Base-by-base conservation (phyloP, 2,113 vertebrate species). In the Syngnathoides biaculeatus region DNA sequence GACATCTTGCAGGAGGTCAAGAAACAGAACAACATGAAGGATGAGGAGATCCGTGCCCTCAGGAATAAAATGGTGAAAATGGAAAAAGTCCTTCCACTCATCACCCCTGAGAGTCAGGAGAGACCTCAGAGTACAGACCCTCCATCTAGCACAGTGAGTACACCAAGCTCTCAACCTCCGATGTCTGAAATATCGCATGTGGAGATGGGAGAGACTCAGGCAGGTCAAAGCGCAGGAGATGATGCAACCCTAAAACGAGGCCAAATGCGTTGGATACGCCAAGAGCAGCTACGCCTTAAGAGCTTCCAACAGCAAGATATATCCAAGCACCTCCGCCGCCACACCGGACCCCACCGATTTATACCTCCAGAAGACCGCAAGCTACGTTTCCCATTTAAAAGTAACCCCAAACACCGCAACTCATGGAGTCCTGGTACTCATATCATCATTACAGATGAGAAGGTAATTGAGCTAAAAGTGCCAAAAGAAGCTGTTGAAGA, bases 1-100 rank as follows among this genome's bases (percentile, higher is more conserved):
- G 97, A 99, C 79, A 96, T 99, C 85, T 81, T 99, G 76, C 95
- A 98, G 0, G 97, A 99, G 78, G 97, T 99, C n/a, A 99, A 99
- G 85, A 95, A 95, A 71, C 97, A 99, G 83, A 99, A 99, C 79
- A 98, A 98, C 67, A 93, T 93, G 94, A 99, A 99, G 84, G 97
- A 99, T 1, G 97, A 98, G 83, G 97, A 99, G 87, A 99, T 99
- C 76, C 94, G 94, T 45, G 90, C 94, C 45, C 92, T 99, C 60
- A 90, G 96, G 73, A 94, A 96, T 82, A 98, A 98, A 84, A 98
- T 99, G 97, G 85, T 99, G 15, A 98, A 98, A 89, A 99, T 99
- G 97, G 97, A 99, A 77, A 96, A 95, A 83, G 95, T 99, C 20
- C 88, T 99, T 60, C 97, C 97, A 0, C 88, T 98, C 53, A 95